These are phyloP conservation scores for Thalassarche chlororhynchos DNA, from an alignment of 2,113 vertebrate genomes.

Conservation along the genomic window DNA sequence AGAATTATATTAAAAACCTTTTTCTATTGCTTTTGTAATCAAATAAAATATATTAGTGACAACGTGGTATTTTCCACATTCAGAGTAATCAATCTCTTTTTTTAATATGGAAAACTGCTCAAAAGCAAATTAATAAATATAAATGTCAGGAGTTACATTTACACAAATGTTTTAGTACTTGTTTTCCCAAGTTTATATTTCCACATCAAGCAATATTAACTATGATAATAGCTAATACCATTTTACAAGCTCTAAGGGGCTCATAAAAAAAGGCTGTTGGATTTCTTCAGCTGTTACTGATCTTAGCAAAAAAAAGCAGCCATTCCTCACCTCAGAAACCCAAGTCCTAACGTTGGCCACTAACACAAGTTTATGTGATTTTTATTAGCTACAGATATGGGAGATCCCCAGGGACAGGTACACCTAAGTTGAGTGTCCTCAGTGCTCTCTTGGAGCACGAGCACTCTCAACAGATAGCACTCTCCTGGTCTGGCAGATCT, in stretches of 20 bases:
- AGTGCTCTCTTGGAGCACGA: neutral
- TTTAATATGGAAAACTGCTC: constrained; percentile 16
- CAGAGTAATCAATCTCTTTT: constrained; percentile 47
- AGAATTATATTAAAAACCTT: constrained; percentile 45
- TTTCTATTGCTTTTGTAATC: constrained; percentile 44
- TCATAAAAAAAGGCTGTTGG: neutral
- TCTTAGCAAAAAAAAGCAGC: neutral
- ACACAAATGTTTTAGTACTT: constrained; percentile 51
- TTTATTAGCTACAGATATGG: neutral
- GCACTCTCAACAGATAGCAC: neutral
- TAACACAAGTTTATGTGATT: neutral
- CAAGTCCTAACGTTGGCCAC: neutral
- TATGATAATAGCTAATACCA: constrained; percentile 41
- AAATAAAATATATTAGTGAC: constrained; percentile 62
- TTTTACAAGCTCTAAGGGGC: constrained; percentile 14
- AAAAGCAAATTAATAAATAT: constrained; percentile 50
- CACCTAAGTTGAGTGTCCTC: neutral
- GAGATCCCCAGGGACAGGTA: neutral
- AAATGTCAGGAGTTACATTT: constrained; percentile 50
- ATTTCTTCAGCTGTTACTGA: constrained; percentile 49
- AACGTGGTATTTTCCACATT: constrained; percentile 41
- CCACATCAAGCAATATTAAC: constrained; percentile 44
- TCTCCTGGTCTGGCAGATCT: neutral
- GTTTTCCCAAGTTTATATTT: constrained; percentile 54
- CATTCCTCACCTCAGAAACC: neutral